A percentile compares a stretch with the other conserved stretches of the same genome.
These are phyloP conservation scores for Vidua chalybeata DNA, from an alignment of 2,113 vertebrate species.

Conservation along the genomic window DNA sequence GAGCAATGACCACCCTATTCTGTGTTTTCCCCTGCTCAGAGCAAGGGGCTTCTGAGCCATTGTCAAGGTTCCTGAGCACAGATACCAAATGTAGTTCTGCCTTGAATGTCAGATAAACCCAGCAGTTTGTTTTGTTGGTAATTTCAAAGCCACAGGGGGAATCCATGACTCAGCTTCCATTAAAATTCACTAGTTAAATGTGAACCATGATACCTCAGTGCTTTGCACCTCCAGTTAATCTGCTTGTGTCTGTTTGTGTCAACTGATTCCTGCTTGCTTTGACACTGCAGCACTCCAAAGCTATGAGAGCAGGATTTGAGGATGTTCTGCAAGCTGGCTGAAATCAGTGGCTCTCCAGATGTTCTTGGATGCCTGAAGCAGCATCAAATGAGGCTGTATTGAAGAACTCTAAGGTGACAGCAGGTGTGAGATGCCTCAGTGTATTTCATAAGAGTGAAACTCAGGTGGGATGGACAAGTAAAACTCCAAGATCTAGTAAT, in stretches of 20 bases:
- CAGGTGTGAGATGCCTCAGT: neutral
- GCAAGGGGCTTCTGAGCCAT: neutral
- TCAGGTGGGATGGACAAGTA: neutral
- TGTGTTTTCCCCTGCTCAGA: neutral
- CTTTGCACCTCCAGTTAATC: neutral
- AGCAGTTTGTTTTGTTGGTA: neutral
- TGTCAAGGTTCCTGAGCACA: neutral
- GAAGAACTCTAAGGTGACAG: neutral
- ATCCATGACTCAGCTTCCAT: neutral
- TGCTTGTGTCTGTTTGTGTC: neutral
- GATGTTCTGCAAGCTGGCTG: neutral
- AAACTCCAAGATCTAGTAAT: neutral
- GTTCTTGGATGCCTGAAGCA: neutral
- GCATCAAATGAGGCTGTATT: neutral
- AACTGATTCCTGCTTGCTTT: neutral
- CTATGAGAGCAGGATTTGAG: neutral
- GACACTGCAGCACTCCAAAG: neutral
- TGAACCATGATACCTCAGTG: neutral
- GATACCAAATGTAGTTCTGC: neutral
- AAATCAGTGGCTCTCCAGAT: neutral
- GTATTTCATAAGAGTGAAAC: neutral
- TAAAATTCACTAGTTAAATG: neutral
- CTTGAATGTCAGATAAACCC: neutral
- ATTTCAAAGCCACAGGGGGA: neutral
- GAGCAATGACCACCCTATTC: neutral